phyloP scores from a whole-genome alignment of 1,140 invertebrate genomes.

The Pseudobourletiella spinata region DNA sequence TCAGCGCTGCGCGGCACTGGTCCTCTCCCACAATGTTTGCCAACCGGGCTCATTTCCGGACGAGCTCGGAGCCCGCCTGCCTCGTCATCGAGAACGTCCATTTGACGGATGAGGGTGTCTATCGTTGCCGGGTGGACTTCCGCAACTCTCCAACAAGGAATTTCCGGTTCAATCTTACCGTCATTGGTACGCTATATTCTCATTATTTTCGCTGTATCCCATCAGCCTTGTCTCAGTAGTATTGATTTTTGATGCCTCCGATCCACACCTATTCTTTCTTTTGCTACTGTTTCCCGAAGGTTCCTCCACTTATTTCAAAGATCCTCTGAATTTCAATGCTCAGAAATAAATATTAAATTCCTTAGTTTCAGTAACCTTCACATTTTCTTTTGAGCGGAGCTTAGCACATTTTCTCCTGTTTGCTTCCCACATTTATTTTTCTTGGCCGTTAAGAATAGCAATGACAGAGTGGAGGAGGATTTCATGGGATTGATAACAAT shows the following conservation, averaged over 20 bases:
- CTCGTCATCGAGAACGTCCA: conserved; percentile 63
- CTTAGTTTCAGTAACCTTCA: too few relatives aligned
- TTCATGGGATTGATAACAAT: too few relatives aligned
- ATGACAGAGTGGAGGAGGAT: too few relatives aligned
- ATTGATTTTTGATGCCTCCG: neutral
- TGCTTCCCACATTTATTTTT: too few relatives aligned
- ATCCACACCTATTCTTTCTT: too few relatives aligned
- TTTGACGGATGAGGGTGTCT: conserved; percentile 58
- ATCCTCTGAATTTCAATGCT: too few relatives aligned
- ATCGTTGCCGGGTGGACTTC: conserved; percentile 69
- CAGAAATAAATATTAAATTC: neutral
- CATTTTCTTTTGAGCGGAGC: too few relatives aligned
- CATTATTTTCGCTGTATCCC: too few relatives aligned
- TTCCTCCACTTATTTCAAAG: too few relatives aligned
- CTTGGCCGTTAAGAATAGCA: too few relatives aligned
- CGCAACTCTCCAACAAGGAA: conserved; percentile 74
- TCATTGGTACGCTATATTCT: conserved; percentile 76
- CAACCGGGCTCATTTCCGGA: conserved; percentile 60
- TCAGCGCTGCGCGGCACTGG: conserved; percentile 64
- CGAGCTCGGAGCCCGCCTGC: conserved; percentile 46
- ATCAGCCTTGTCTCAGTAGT: neutral
- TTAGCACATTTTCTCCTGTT: too few relatives aligned
- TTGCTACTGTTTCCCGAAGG: too few relatives aligned
- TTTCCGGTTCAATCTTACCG: conserved; percentile 69
- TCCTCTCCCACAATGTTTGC: conserved; percentile 69